A percentile compares a stretch with the other conserved stretches of the same genome.
Conservation (phyloP, 2,797 vertebrate genomes). For the Sebastes oblongus region DNA sequence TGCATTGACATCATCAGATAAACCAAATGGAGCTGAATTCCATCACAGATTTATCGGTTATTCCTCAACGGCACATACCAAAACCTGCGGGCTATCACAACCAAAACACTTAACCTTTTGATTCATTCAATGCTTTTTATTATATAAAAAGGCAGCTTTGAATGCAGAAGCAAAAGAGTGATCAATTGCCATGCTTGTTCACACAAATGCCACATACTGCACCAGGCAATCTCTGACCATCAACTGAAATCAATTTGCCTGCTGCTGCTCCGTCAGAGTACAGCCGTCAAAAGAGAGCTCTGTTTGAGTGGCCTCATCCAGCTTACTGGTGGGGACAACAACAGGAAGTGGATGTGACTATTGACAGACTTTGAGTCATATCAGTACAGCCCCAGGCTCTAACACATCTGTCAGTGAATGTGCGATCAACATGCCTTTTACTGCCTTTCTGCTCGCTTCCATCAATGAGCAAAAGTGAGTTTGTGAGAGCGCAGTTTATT, state of each 20-base stretch:
- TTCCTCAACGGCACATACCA: constrained; percentile 8
- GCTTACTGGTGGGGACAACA: constrained; percentile 69
- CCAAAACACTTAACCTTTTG: constrained; percentile 59
- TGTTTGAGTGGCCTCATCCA: constrained; percentile 70
- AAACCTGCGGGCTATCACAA: constrained; percentile 49
- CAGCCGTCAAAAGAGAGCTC: constrained; percentile 68
- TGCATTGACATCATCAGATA: constrained; percentile 33
- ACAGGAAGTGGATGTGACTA: constrained; percentile 80
- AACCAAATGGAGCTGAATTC: constrained; percentile 11
- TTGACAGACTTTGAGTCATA: constrained; percentile 76
- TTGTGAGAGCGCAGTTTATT: constrained; percentile 56
- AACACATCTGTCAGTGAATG: constrained; percentile 52
- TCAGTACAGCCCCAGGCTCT: constrained; percentile 64
- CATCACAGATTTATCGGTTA: constrained; percentile 21
- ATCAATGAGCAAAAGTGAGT: constrained; percentile 53
- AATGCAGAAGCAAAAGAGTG: constrained; percentile 45
- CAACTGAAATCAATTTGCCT: constrained; percentile 71
- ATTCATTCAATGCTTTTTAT: constrained; percentile 25
- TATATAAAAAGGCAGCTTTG: constrained; percentile 58
- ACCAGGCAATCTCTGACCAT: constrained; percentile 60
- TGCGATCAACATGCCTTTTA: constrained; percentile 50
- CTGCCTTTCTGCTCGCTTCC: constrained; percentile 40
- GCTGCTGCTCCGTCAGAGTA: constrained; percentile 48
- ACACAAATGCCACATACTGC: constrained; percentile 65
- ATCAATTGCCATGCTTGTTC: constrained; percentile 65